These are phyloP conservation scores for Brachyrhaphis roseni DNA, from an alignment of 2,797 vertebrate genomes.

Conservation along the genomic window DNA sequence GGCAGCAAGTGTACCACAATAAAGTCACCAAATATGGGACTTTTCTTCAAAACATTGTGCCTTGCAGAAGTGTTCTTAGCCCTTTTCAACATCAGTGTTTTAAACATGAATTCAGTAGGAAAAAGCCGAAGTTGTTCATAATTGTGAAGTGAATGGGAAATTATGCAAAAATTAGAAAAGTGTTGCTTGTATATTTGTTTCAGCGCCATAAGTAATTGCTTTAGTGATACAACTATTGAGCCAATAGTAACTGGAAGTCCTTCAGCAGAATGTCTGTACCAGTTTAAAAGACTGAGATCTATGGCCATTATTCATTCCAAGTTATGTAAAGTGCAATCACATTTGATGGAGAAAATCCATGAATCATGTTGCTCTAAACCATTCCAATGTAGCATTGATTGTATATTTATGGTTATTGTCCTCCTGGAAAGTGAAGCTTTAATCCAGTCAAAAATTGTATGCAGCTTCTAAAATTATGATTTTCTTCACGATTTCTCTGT, in stretches of 20 bases:
- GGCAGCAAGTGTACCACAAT: slow-evolving; percentile 74
- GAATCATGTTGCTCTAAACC: not conserved
- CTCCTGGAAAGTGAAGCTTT: not conserved
- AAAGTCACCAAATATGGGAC: not conserved
- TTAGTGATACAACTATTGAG: not conserved
- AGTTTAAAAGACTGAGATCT: not conserved
- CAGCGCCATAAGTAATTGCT: not conserved
- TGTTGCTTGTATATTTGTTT: not conserved
- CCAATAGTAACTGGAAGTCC: not conserved
- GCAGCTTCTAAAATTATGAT: not conserved
- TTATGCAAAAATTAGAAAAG: not conserved
- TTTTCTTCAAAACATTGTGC: not conserved
- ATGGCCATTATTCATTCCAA: not conserved
- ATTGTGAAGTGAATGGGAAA: not conserved
- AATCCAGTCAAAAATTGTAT: not conserved
- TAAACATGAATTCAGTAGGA: not conserved
- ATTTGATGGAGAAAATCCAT: not conserved
- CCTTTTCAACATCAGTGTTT: not conserved
- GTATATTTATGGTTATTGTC: not conserved
- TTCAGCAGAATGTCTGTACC: not conserved
- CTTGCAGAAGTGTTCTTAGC: not conserved
- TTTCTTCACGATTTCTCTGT: not conserved
- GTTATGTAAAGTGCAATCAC: not conserved
- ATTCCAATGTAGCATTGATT: not conserved
- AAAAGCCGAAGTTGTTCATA: not conserved